Base-by-base conservation (phyloP, 2,888 invertebrate genomes). In the Esperia sulphurella region DNA sequence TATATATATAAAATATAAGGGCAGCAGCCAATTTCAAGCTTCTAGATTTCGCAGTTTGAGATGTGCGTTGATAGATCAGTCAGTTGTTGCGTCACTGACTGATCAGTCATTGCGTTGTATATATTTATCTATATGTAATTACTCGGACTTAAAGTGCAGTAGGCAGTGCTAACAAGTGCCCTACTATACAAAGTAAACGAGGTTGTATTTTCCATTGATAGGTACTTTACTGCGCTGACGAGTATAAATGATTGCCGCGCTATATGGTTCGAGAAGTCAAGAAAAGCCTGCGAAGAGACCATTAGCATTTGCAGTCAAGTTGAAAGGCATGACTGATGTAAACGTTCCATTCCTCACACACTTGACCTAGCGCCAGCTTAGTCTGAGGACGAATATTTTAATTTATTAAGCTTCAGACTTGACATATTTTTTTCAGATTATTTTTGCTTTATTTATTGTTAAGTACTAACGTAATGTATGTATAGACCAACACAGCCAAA, bases 311-410 rank as follows among this genome's bases (percentile, higher is more conserved):
- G 1, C n/a, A n/a, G 35, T n/a, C n/a, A 35, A n/a, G n/a, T n/a
- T 31, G 35, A 29, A 14, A 43, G n/a, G 35, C 29, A 35, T 45
- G 45, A 37, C 21, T 38, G 44, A 44, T 44, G 38, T 44, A 8
- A 12, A n/a, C n/a, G 44, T 44, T 38, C 12, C 38, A n/a, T 10
- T 35, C 35, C 33, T 31, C 43, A 31, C 43, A 43, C 21, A 21
- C 21, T 45, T 29, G 38, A 29, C 33, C 35, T 35, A n/a, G 35
- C 12, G 29, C 9, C 35, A 28, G 8, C 28, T 10, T 12, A 21
- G 37, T 2, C 14, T 21, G 33, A 14, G 33, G 35, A 21, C 44
- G 35, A 14, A 43, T n/a, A n/a, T n/a, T n/a, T n/a, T n/a, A n/a
- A n/a, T n/a, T n/a, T n/a, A n/a, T n/a, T n/a, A n/a, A 5, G 8